Base-by-base conservation (phyloP, 1,140 invertebrate genomes). In the Neelides sp. region DNA sequence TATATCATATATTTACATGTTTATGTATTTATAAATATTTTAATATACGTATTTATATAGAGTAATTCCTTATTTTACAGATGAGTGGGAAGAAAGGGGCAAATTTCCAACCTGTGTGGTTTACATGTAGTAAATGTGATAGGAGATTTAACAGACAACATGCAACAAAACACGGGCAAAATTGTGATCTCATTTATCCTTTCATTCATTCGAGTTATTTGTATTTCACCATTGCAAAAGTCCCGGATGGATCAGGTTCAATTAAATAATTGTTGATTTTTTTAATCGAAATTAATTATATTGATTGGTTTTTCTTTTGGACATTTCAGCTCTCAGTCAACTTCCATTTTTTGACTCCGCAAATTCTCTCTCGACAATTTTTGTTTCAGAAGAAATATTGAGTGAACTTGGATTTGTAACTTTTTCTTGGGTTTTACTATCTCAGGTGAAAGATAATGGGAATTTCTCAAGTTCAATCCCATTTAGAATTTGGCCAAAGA, bases 31-130 rank as follows among this genome's bases (percentile, higher is more conserved):
- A n/a, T n/a, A n/a, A n/a, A n/a, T n/a, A n/a, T n/a, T n/a, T n/a
- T n/a, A n/a, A n/a, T n/a, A n/a, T n/a, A n/a, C n/a, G n/a, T n/a
- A n/a, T n/a, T n/a, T n/a, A n/a, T n/a, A n/a, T n/a, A n/a, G n/a
- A n/a, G n/a, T n/a, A n/a, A n/a, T n/a, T n/a, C n/a, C n/a, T n/a
- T n/a, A n/a, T n/a, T n/a, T n/a, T n/a, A n/a, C n/a, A 34, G 13
- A 50, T 50, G 48, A 54, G 52, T 54, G 52, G 46, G 7, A 54
- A 54, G 26, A 55, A 55, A 27, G 34, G 47, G 28, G 34, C 23
- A 35, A 13, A 23, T 5, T 4, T 32, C 17, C 5, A 42, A 37
- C 22, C 23, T 10, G 7, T 26, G 1, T 55, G 48, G 48, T 55
- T 49, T 41, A 43, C 50, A 5, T 55, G 53, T 41, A 43, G 39